Evolutionary conservation across 1,140 invertebrate species (phyloP), one percentile per base, ranked within the genome.

Genomic region (Trissolcus basalis): DNA sequence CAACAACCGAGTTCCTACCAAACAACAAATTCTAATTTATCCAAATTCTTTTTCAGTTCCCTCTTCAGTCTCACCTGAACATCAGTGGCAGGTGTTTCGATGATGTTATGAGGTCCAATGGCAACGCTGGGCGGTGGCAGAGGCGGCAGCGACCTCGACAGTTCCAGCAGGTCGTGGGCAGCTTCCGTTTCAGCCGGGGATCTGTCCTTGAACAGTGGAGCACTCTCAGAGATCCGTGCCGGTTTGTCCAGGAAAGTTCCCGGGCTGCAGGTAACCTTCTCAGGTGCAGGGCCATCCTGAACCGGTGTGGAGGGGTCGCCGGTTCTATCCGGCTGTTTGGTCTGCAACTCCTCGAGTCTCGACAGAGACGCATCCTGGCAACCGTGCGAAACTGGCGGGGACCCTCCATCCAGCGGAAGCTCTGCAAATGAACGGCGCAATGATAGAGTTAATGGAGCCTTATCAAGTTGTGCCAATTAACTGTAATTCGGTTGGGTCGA

Each of bases 141-240:
- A 0, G 94, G 93, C 0, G 94, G 94, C 56, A 95, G 80, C 39
- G 94, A 94, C 58, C 94, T 91, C 1, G 94, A 94, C 9, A 96
- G 87, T 61, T 95, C 95, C 11, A 96, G 86, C n/a, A 96, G 88
- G 81, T 95, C 94, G 79, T 95, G 94, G 0, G 95, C 95, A 4
- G 94, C 94, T 87, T 95, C 94, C 0, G 93, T 95, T 82, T 96
- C 95, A 77, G 94, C 94, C 0, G 92, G 90, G 48, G 93, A 93
- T 60, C 93, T 89, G 51, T 91, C 89, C 8, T 90, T 88, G 60
- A 91, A 91, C 59, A 92, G 83, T 47, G 87, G 88, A 12, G 65
- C 61, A 32, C 69, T 77, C 15, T 73, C 54, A n/a, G 44, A 9
- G 11, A 0, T 10, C 0, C 39, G 32, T 54, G 9, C 58, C 0